Percentiles rank a stretch among this genome's conserved stretches.
Conservation (phyloP, 2,888 invertebrate genomes). For the Cataglyphis cursor region DNA sequence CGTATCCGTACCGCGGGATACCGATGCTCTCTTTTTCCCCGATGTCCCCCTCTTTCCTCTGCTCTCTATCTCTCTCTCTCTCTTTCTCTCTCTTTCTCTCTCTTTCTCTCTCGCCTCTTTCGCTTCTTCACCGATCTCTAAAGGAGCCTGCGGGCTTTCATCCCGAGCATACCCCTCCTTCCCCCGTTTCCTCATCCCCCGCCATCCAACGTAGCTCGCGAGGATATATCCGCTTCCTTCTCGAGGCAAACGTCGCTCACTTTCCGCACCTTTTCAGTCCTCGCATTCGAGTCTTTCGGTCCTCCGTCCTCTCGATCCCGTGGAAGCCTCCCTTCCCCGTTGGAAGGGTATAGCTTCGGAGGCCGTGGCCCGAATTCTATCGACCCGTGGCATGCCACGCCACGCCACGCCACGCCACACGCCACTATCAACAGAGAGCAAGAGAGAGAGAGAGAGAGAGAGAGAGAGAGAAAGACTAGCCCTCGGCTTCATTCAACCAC, state of each 20-base stretch:
- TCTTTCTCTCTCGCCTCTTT: background rate
- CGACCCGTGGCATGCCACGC: slow-evolving; percentile 73
- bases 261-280: slow-evolving; percentile 64
- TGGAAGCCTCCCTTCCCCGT: slow-evolving; percentile 26
- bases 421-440: slow-evolving; percentile 73
- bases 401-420: slow-evolving; percentile 62
- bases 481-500: slow-evolving; percentile 75
- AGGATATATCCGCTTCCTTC: slow-evolving; percentile 53
- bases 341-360: slow-evolving; percentile 69
- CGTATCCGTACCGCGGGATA: slow-evolving; percentile 68
- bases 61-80: slow-evolving; percentile 16
- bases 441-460: slow-evolving; percentile 30
- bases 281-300: slow-evolving; percentile 9
- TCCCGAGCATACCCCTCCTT: background rate
- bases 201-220: slow-evolving; percentile 6
- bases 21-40: slow-evolving; percentile 71
- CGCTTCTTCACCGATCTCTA: slow-evolving; percentile 14
- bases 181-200: background rate
- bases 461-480: slow-evolving; percentile 35
- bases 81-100: background rate
- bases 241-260: slow-evolving; percentile 53
- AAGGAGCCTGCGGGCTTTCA: slow-evolving; percentile 21
- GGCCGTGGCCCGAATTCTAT: slow-evolving; percentile 79
- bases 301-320: background rate
- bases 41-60: background rate